These are phyloP conservation scores for Neria commutata DNA, from an alignment of 2,888 invertebrate species.

Conservation along the genomic window DNA sequence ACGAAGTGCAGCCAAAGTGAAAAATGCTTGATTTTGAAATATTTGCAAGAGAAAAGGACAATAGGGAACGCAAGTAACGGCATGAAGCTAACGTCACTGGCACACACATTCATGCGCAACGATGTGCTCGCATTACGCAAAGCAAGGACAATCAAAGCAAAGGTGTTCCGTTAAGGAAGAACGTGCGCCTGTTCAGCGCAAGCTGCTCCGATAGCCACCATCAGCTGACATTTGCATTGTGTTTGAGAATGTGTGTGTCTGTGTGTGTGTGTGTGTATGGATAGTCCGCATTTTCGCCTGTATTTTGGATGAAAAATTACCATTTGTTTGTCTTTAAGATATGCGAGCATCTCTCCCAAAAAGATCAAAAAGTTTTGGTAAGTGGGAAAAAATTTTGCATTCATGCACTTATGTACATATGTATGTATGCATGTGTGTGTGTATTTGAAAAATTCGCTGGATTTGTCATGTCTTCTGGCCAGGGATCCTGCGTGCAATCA, in stretches of 20 bases:
- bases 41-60: not conserved
- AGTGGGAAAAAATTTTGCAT: constrained; percentile 2
- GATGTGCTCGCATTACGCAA: not conserved
- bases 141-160: not conserved
- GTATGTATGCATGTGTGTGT: not conserved
- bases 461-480: not conserved
- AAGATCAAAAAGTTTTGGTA: too few relatives aligned
- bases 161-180: too few relatives aligned
- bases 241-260: not conserved
- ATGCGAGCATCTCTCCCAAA: not conserved
- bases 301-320: constrained; percentile 2
- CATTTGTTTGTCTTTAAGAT: constrained; percentile 1
- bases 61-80: not conserved
- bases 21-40: not conserved
- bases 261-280: too few relatives aligned
- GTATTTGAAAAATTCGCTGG: not conserved
- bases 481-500: not conserved
- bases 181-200: too few relatives aligned
- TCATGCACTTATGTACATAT: too few relatives aligned
- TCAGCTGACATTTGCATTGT: constrained; percentile 5
- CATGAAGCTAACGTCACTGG: not conserved
- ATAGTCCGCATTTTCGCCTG: too few relatives aligned
- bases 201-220: too few relatives aligned
- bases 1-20: not conserved
- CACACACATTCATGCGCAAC: not conserved